phyloP scores from a whole-genome alignment of 92 coral and sea anemone genomes.

The Bergia sp. region DNA sequence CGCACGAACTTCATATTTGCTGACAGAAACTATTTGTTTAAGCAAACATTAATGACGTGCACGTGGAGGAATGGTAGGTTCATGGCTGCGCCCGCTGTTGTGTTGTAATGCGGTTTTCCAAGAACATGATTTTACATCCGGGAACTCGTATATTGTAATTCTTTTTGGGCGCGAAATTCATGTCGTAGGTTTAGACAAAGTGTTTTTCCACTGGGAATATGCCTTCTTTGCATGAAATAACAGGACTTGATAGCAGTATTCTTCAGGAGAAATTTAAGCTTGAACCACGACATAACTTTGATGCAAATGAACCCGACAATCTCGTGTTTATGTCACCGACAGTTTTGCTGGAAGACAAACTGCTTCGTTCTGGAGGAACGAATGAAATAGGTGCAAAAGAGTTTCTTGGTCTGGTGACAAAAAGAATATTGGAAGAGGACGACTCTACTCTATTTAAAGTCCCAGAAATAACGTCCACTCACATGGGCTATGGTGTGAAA shows the following conservation, averaged over 20 bases:
- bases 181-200: not conserved
- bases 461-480: constrained; percentile 36
- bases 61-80: too few relatives aligned
- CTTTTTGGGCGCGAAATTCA: not conserved
- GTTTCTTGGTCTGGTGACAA: constrained; percentile 44
- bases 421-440: constrained; percentile 8
- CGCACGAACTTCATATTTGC: too few relatives aligned
- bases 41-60: too few relatives aligned
- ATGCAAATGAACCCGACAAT: constrained; percentile 36
- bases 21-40: too few relatives aligned
- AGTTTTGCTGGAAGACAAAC: constrained; percentile 15
- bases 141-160: not conserved
- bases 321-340: constrained; percentile 49
- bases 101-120: too few relatives aligned
- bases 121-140: not conserved
- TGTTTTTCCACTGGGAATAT: constrained; percentile 5
- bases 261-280: constrained; percentile 34
- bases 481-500: constrained; percentile 56
- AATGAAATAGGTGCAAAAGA: constrained; percentile 18
- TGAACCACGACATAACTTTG: constrained; percentile 15
- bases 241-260: not conserved
- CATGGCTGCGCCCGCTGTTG: too few relatives aligned
- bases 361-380: not conserved
- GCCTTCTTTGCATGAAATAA: constrained; percentile 29
- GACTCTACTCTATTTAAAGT: constrained; percentile 16